Evolutionary conservation across 2,888 invertebrate species (phyloP), one percentile per base, ranked within the genome.

Genomic region (Thera obeliscata): DNA sequence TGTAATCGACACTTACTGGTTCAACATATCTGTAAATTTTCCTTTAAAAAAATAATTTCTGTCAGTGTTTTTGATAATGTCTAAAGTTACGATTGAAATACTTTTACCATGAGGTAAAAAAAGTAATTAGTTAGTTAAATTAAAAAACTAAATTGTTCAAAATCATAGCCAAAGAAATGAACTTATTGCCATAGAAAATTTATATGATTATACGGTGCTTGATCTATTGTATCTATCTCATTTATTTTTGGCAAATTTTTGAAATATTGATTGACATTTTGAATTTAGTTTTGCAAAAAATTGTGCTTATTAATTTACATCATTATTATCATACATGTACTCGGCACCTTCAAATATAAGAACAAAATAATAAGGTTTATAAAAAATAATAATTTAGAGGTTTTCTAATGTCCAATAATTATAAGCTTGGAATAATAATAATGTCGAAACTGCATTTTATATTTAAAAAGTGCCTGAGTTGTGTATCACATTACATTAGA

Each of bases 101-200:
- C 22, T 22, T 22, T 22, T 22, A 22, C 22, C 22, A 22, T 22
- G 22, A 22, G 22, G 22, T 22, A 22, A 22, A 22, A 22, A 22
- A 22, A 22, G 22, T 22, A 22, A 22, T 22, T 22, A 22, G 22
- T 22, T 22, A 22, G 1, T 22, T 22, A 22, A 22, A 22, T 22
- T 22, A 46, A 33, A 59, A 64, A 66, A 58, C 64, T 50, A 36
- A 67, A 61, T 64, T 67, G 63, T 72, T 74, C 61, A 67, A 69
- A 67, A 64, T 62, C 50, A 67, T 60, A 71, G 72, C 73, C 75
- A 75, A 75, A 75, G 73, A 75, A 59, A 64, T 54, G 48, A 46
- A 62, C 64, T 48, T 59, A 41, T 55, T 67, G 69, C 70, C 70
- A 72, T 75, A 59, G 11, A 64, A 58, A 61, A 63, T 11, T 55